These are phyloP conservation scores for Drosophila bocqueti DNA, from an alignment of 1,140 invertebrate species.

Conservation along the genomic window DNA sequence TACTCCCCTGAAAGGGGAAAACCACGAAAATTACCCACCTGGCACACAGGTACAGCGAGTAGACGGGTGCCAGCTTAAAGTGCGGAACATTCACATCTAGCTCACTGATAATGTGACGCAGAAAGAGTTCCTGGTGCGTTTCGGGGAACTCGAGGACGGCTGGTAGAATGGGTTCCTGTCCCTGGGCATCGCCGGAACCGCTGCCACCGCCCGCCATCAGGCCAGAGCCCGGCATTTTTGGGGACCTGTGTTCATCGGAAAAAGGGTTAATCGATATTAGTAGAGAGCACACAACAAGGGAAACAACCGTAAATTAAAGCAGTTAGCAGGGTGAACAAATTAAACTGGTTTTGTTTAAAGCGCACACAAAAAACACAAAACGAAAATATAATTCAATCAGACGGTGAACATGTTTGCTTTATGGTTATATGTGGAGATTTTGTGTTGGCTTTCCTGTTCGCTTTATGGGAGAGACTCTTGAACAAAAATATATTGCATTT, in stretches of 20 bases:
- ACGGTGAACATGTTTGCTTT: conserved; percentile 30
- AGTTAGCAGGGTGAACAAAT: conserved; percentile 16
- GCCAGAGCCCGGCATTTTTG: conserved; percentile 70
- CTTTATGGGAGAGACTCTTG: not conserved
- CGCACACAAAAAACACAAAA: conserved; percentile 36
- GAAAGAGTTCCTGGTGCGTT: conserved; percentile 96
- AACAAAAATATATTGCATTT: conserved; percentile 20
- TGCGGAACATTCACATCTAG: conserved; percentile 93
- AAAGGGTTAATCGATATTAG: conserved; percentile 52
- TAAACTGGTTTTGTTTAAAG: conserved; percentile 18
- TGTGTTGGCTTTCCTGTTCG: conserved; percentile 38
- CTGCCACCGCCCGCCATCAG: conserved; percentile 63
- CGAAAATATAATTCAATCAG: conserved; percentile 15
- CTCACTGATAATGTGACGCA: conserved; percentile 94
- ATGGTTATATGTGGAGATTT: conserved; percentile 12
- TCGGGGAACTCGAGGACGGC: conserved; percentile 97
- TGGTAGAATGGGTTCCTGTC: conserved; percentile 95
- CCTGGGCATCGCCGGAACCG: conserved; percentile 79
- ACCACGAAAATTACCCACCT: conserved; percentile 84
- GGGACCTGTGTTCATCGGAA: conserved; percentile 54
- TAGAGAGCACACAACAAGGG: conserved; percentile 20
- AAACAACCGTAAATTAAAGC: conserved; percentile 14
- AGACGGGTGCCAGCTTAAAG: conserved; percentile 96
- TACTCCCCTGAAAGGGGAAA: not conserved
- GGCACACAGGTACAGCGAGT: conserved; percentile 96